Evolutionary conservation across 2,888 invertebrate genomes (phyloP).

Genomic region (Formica aserva): DNA sequence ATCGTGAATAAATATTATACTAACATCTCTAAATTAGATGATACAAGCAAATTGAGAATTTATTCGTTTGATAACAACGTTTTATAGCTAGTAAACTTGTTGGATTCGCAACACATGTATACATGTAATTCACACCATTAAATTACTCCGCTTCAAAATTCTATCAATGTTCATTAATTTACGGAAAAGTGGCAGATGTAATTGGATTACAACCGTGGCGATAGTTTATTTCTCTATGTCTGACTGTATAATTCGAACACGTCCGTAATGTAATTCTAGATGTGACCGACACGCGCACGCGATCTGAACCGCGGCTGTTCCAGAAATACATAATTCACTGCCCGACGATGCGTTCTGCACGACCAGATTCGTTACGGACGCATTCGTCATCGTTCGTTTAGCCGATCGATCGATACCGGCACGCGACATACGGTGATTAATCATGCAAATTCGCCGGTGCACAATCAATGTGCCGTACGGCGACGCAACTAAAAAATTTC

Average conservation of each 20-base stretch:
- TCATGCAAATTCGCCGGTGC: constrained; percentile 70
- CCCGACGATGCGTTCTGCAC: constrained; percentile 58
- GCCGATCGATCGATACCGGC: constrained; percentile 67
- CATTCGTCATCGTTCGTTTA: constrained; percentile 69
- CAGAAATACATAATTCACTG: constrained; percentile 68
- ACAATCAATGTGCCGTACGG: constrained; percentile 56
- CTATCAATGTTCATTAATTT: constrained; percentile 30
- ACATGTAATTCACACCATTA: background rate
- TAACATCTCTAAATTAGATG: background rate
- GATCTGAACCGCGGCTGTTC: constrained; percentile 49
- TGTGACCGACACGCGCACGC: constrained; percentile 39
- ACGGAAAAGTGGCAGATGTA: constrained; percentile 32
- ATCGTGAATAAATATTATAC: background rate
- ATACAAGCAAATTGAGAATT: background rate
- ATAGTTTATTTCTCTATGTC: constrained; percentile 46
- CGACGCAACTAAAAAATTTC: constrained; percentile 67
- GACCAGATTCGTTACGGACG: constrained; percentile 46
- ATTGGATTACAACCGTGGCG: constrained; percentile 20
- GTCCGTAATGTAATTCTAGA: constrained; percentile 54
- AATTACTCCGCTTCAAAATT: constrained; percentile 34
- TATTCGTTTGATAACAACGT: background rate
- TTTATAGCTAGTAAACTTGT: background rate
- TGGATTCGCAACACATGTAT: background rate
- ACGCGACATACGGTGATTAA: constrained; percentile 70
- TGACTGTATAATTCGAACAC: constrained; percentile 37